These are phyloP conservation scores for Ailuropoda melanoleuca DNA, from an alignment of 2,113 vertebrate genomes.

Conservation along the genomic window DNA sequence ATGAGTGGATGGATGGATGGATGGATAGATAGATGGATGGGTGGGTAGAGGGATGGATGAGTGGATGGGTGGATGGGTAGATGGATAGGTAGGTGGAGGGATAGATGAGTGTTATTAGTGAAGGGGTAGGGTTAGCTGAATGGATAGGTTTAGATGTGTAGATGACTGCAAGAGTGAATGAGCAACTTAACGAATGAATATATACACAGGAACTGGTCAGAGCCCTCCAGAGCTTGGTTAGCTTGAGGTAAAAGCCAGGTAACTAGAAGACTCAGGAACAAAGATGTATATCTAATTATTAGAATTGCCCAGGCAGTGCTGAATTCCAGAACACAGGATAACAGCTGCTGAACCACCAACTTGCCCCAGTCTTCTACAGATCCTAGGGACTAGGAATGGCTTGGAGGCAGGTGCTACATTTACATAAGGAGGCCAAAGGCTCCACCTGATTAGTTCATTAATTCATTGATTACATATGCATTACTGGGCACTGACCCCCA, in stretches of 20 bases:
- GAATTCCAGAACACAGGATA: neutral
- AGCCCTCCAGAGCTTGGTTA: neutral
- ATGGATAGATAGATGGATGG: neutral
- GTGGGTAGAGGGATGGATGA: too few relatives aligned
- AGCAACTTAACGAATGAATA: neutral
- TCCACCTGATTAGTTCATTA: neutral
- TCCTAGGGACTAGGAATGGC: neutral
- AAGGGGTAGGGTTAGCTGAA: neutral
- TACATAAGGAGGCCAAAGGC: neutral
- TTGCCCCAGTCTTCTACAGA: neutral
- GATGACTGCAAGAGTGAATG: neutral
- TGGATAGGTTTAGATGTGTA: neutral
- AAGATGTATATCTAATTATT: neutral
- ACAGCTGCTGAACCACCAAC: neutral
- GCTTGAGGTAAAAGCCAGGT: neutral
- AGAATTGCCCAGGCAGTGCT: neutral
- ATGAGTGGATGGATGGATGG: neutral
- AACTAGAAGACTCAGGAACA: neutral
- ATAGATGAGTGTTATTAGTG: neutral
- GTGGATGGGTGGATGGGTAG: fast-evolving
- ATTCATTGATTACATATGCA: neutral
- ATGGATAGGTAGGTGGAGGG: neutral
- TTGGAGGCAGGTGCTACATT: fast-evolving
- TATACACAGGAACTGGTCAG: neutral
- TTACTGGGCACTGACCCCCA: too few relatives aligned